Evolutionary conservation across 92 coral and sea anemone genomes (phyloP), one percentile per base, ranked within the genome.

Genomic region (Epizoanthus rinbou): DNA sequence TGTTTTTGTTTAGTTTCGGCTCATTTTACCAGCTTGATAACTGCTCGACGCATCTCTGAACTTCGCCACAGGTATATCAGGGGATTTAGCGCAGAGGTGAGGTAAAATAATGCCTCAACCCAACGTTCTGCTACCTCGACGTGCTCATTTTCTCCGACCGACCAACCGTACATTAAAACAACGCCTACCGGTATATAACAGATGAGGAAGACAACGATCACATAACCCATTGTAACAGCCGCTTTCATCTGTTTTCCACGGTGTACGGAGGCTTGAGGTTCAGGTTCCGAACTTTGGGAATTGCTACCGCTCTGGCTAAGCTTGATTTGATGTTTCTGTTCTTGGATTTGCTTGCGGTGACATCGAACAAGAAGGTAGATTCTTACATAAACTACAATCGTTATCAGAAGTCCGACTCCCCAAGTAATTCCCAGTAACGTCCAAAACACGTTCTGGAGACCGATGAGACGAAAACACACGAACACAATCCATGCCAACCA

Each of bases 401-500:
- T 25, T 25, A 65, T 28, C 17, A 65, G 71, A 3, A 65, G 71
- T 15, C 39, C 71, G 13, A 8, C 6, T 65, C 71, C 71, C 71
- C 71, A 65, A 0, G 71, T 41, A 2, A 65, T 8, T 28, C 71
- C 71, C n/a, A 65, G 71, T 13, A 65, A 39, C 35, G 71, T 43
- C 71, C 71, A 65, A 28, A 65, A 65, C 43, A 65, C 71, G 6
- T 65, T 28, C 71, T 25, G 43, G 45, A 65, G 71, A 65, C 71
- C 71, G 9, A 65, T 3, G 71, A 65, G 71, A 22, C 71, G 71
- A 14, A 65, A 28, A 65, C 45, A 25, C 17, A 65, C 18, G 10
- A 28, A 25, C 21, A 65, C 43, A 8, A 65, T 15, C 71, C 71
- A 65, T 28, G 45, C 35, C 39, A 65, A 8, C 71, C 71, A 65